Percentiles rank a stretch among this genome's conserved stretches.
Conservation (phyloP, 2,113 vertebrate species). For the Nerophis lumbriciformis region DNA sequence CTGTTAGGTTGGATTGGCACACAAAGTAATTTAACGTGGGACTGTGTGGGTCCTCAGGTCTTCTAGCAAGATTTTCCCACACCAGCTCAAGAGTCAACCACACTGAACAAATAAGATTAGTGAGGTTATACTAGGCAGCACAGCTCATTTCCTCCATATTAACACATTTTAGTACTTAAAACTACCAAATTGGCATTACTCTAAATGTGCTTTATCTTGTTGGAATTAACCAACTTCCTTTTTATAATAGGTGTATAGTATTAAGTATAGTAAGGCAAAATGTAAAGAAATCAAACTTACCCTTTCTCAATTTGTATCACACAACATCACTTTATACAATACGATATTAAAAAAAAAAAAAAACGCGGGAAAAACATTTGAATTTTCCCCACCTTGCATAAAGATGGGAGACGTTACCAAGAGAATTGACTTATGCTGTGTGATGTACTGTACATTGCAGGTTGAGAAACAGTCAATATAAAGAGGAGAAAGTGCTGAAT, state of each 20-base stretch:
- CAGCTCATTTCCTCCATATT: conserved; percentile 55
- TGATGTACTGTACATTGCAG: not conserved
- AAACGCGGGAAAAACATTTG: not conserved
- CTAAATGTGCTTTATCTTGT: not conserved
- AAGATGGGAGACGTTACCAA: not conserved
- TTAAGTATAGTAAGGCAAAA: too few species aligned
- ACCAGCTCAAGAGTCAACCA: conserved; percentile 70
- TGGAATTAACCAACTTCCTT: not conserved
- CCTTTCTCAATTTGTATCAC: not conserved
- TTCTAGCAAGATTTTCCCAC: conserved; percentile 71
- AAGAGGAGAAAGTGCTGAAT: not conserved
- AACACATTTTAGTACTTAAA: conserved; percentile 46
- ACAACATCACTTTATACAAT: not conserved
- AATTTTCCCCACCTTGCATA: conserved; percentile 13
- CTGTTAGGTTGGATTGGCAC: conserved; percentile 36
- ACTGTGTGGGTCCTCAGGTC: conserved; percentile 42
- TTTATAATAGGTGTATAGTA: not conserved
- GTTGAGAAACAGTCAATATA: not conserved
- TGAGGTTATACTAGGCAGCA: conserved; percentile 61
- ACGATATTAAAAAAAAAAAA: not conserved
- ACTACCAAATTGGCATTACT: conserved; percentile 9
- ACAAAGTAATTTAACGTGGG: conserved; percentile 46
- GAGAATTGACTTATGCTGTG: not conserved
- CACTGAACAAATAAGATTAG: conserved; percentile 79
- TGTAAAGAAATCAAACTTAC: not conserved